These are phyloP conservation scores for Lysiphlebus fabarum DNA, from an alignment of 1,140 invertebrate species.

Conservation along the genomic window DNA sequence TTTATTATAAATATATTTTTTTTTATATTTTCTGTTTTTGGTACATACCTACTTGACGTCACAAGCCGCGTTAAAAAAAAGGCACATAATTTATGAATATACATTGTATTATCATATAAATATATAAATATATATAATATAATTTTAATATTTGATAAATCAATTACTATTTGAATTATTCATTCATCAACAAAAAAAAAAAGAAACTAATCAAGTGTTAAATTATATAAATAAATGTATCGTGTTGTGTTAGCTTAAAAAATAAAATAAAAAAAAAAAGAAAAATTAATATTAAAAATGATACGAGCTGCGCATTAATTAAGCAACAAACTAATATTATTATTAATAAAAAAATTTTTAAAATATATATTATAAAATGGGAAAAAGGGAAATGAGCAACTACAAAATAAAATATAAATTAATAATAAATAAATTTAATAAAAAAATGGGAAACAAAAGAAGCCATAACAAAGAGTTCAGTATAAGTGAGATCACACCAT, in stretches of 20 bases:
- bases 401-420: background rate
- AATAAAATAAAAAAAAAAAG: background rate
- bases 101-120: constrained; percentile 36
- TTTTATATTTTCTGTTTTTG: background rate
- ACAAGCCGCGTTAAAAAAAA: constrained; percentile 57
- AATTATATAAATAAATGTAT: constrained; percentile 15
- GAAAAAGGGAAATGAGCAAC: background rate
- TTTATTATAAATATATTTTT: too few relatives aligned
- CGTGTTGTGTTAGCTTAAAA: background rate
- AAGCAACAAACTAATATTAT: too few relatives aligned
- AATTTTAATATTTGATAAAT: background rate
- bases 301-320: constrained; percentile 3
- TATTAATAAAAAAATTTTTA: background rate
- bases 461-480: too few relatives aligned
- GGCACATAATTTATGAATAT: constrained; percentile 54
- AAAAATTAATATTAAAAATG: background rate
- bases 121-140: constrained; percentile 21
- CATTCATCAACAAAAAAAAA: too few relatives aligned
- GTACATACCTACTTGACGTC: constrained; percentile 56
- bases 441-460: too few relatives aligned
- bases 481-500: background rate
- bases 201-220: too few relatives aligned
- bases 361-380: background rate
- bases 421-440: too few relatives aligned
- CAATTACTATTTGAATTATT: too few relatives aligned